Conservation (phyloP, 2,113 vertebrate species). For the Oostethus manadensis region DNA sequence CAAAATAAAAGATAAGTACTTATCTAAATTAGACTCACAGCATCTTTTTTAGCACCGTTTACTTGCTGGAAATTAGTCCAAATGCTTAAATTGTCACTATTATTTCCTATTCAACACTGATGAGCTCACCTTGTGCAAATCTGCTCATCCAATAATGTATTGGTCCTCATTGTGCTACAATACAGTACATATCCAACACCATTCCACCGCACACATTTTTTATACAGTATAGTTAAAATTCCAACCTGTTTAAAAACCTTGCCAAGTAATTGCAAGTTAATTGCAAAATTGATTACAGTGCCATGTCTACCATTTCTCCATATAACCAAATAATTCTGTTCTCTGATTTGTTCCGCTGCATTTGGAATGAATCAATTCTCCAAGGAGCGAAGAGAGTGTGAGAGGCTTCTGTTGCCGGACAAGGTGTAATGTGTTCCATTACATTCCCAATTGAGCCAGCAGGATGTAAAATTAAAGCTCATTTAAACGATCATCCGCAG, state of each 20-base stretch:
- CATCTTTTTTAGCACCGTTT: constrained; percentile 12
- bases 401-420: constrained; percentile 49
- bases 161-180: no score
- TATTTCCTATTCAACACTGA: not conserved
- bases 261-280: constrained; percentile 57
- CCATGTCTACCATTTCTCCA: constrained; percentile 51
- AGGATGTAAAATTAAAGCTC: constrained; percentile 64
- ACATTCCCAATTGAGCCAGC: constrained; percentile 58
- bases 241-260: constrained; percentile 45
- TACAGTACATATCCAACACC: not conserved
- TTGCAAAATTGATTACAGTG: constrained; percentile 61
- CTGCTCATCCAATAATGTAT: no score
- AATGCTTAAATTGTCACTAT: constrained; percentile 7
- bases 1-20: constrained; percentile 15
- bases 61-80: constrained; percentile 19
- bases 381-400: constrained; percentile 25
- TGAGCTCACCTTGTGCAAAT: not conserved
- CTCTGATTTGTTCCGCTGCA: constrained; percentile 60
- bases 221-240: not conserved
- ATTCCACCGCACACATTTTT: not conserved
- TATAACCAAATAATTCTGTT: constrained; percentile 58
- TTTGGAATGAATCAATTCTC: constrained; percentile 68
- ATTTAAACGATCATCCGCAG: constrained; percentile 52
- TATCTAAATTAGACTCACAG: constrained; percentile 26
- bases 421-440: constrained; percentile 63